Evolutionary conservation across 1,140 invertebrate species (phyloP), one percentile per base, ranked within the genome.

Genomic region (Dendrolimus punctatus): DNA sequence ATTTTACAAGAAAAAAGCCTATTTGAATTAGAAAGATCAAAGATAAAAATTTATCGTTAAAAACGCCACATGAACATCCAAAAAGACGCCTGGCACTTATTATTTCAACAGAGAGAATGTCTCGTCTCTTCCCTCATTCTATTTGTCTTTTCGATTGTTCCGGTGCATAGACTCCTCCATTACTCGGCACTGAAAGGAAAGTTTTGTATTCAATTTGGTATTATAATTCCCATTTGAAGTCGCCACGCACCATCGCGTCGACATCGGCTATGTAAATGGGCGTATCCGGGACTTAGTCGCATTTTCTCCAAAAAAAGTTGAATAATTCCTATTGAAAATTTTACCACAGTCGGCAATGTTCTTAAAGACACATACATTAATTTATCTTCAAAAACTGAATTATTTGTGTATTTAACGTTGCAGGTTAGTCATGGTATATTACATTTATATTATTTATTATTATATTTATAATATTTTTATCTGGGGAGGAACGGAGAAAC

Each of bases 141-240:
- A 81, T 86, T 86, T 86, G 83, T 86, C 80, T 86, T 85, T 83
- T 80, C 80, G 80, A 84, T 82, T 83, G 83, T 86, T 86, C 81
- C 83, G 80, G 80, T 83, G 83, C 83, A 86, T 86, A 80, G 80
- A 79, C 72, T 85, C 80, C 81, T 84, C 83, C 83, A 86, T 86
- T 86, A 85, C 78, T 85, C 71, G 72, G 75, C 73, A 82, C 73
- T 85, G 83, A 85, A 86, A 86, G 83, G 80, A 85, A 86, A 86
- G 81, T 86, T 86, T 86, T 84, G 81, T 86, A 86, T 84, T 85
- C 83, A 86, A 85, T 86, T 86, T 86, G 83, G 83, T 86, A 86
- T 85, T 86, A 86, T 85, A 85, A 86, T 86, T 84, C 81, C 76
- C 69, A 86, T 86, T 84, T 80, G 80, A 84, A 86, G 80, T 82